Conservation (phyloP, 2,888 invertebrate species). For the Meliscaeva auricollis region DNA sequence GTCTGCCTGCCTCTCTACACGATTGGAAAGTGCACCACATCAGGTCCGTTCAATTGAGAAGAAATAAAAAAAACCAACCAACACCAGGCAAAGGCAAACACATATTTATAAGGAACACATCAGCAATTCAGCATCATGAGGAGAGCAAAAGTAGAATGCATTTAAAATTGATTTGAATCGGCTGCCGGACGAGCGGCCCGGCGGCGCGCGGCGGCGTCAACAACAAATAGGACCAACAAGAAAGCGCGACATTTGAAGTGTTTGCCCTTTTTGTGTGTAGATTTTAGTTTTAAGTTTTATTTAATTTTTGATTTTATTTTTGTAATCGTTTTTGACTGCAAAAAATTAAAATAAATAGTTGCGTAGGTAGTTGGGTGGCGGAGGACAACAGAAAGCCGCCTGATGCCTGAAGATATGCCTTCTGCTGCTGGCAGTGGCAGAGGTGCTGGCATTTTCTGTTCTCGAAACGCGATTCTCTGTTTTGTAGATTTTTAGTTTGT, state of each 20-base stretch:
- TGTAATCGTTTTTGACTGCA: slow-evolving; percentile 56
- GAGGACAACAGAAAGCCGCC: slow-evolving; percentile 64
- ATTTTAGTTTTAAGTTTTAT: slow-evolving; percentile 30
- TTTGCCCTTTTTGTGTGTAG: slow-evolving; percentile 67
- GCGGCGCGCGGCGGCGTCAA: slow-evolving; percentile 61
- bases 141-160: slow-evolving; percentile 54
- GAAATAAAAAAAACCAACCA: slow-evolving; percentile 40
- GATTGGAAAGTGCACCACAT: slow-evolving; percentile 61
- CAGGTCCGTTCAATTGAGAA: slow-evolving; percentile 49
- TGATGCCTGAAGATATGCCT: slow-evolving; percentile 26
- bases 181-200: slow-evolving; percentile 67
- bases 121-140: neutral
- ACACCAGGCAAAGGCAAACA: neutral
- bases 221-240: slow-evolving; percentile 48
- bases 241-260: slow-evolving; percentile 65
- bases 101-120: neutral
- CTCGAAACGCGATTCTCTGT: slow-evolving; percentile 62
- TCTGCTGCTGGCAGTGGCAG: slow-evolving; percentile 27
- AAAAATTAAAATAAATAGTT: slow-evolving; percentile 70
- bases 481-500: slow-evolving; percentile 39
- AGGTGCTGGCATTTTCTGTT: slow-evolving; percentile 73
- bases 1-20: neutral
- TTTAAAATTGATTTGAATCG: slow-evolving; percentile 73
- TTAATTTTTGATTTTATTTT: neutral
- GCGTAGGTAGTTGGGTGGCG: slow-evolving; percentile 70